These are phyloP conservation scores for Patella ulyssiponensis DNA, from an alignment of 2,888 invertebrate genomes.

Conservation along the genomic window DNA sequence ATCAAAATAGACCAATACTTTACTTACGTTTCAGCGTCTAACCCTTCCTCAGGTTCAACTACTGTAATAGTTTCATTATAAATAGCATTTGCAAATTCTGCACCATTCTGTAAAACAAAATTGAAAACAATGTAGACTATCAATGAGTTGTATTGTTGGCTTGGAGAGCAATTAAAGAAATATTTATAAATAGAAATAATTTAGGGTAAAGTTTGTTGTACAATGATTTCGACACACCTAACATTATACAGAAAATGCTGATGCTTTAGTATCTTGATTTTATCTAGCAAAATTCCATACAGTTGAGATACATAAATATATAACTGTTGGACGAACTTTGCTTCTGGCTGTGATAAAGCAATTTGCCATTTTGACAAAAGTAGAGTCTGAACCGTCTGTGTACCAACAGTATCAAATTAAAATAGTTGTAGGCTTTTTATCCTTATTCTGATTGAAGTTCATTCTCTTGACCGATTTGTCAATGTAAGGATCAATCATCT, in stretches of 20 bases:
- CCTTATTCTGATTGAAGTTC: too few species aligned
- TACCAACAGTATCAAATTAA: too few species aligned
- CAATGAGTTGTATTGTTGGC: neutral
- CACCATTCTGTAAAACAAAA: conserved; percentile 76
- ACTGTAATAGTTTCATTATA: conserved; percentile 98
- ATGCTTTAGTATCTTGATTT: conserved; percentile 29
- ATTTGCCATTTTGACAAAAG: too few species aligned
- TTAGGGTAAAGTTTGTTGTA: neutral
- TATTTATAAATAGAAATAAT: neutral
- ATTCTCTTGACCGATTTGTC: too few species aligned
- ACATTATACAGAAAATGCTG: conserved; percentile 10
- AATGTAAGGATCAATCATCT: too few species aligned
- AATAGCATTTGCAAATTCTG: conserved; percentile 86
- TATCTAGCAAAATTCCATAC: conserved; percentile 31
- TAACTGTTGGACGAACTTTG: neutral
- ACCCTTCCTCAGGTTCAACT: conserved; percentile 94
- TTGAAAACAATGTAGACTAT: neutral
- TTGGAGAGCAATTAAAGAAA: neutral
- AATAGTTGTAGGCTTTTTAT: too few species aligned
- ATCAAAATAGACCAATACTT: too few species aligned
- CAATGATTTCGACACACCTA: conserved; percentile 21
- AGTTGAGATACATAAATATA: neutral
- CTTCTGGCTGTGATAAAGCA: neutral
- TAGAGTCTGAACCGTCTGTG: too few species aligned
- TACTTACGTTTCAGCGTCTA: conserved; percentile 91